Evolutionary conservation across 1,140 invertebrate genomes (phyloP), one percentile per base, ranked within the genome.

Genomic region (Euura saliciscinereae): DNA sequence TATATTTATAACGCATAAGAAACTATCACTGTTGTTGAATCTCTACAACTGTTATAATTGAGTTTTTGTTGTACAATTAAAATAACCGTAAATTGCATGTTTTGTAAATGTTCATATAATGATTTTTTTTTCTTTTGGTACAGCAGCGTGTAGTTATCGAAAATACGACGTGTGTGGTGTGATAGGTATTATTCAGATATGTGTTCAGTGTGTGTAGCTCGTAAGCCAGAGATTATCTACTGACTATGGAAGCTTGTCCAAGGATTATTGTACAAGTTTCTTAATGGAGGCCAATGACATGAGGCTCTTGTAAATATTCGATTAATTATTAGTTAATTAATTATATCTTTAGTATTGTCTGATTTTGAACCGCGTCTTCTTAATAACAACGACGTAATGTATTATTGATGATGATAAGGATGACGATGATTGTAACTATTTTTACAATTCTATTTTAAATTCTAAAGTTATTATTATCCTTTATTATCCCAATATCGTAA

Each of bases 261-360:
- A 59, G 13, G 13, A 59, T 59, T 28, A 28, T 59, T 59, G 51
- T 59, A 59, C 51, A 59, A 59, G 51, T 11, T 59, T 59, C 13
- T 11, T n/a, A 59, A 59, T 59, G 51, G 10, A 59, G 6, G 51
- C 13, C 6, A n/a, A 28, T 28, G 0, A 28, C 28, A 28, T 28
- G 28, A 28, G 28, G 28, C 28, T 28, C 28, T 28, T 28, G 28
- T 28, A 28, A 28, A 28, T 28, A 28, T 28, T 28, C 28, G 28
- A 28, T 28, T 28, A 28, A 28, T 28, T 28, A 28, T 51, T 51
- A 51, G 7, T 51, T 11, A 59, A 4, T 5, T 59, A 11, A 59
- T n/a, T 65, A 64, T 43, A 28, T 71, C 65, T 13, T 64, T 64
- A 64, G 51, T 71, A 71, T 71, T 71, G 69, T 71, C 69, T 70